Conservation (phyloP, 2,113 vertebrate species). For the Leptosomus discolor region DNA sequence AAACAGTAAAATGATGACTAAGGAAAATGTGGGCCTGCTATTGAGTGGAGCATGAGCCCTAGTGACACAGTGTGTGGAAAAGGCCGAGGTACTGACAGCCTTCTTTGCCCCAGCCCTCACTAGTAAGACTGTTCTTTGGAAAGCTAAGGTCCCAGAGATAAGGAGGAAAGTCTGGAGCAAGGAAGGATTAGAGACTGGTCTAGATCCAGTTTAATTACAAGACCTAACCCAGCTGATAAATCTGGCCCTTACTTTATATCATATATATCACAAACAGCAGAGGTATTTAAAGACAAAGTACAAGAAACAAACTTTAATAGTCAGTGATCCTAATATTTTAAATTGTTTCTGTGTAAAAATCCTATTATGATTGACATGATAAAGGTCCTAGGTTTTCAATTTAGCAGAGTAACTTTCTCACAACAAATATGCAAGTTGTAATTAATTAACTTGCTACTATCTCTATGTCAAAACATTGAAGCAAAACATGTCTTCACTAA, state of each 20-base stretch:
- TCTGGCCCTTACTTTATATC: not conserved
- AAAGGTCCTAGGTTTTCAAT: constrained; percentile 40
- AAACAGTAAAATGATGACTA: not conserved
- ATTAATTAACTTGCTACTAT: constrained; percentile 46
- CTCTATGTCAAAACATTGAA: constrained; percentile 48
- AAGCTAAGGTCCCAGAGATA: not conserved
- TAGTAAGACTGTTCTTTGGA: not conserved
- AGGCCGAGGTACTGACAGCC: not conserved
- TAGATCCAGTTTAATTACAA: not conserved
- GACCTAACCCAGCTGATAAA: not conserved
- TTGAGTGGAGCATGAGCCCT: too few relatives aligned
- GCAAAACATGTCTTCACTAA: constrained; percentile 10
- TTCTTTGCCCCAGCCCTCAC: not conserved
- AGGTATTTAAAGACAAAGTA: not conserved
- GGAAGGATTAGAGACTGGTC: not conserved
- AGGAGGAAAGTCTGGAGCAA: not conserved
- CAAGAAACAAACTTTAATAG: not conserved
- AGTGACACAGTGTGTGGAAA: not conserved
- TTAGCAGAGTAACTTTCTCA: constrained; percentile 25
- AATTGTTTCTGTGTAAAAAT: not conserved
- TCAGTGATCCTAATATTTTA: not conserved
- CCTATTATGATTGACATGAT: constrained; percentile 21
- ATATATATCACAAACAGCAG: not conserved
- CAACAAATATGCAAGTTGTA: constrained; percentile 36
- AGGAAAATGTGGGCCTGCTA: not conserved